Percentiles rank a stretch among this genome's conserved stretches.
Evolutionary conservation across 2,888 invertebrate genomes (phyloP).

Genomic region (Anthrax anthrax): DNA sequence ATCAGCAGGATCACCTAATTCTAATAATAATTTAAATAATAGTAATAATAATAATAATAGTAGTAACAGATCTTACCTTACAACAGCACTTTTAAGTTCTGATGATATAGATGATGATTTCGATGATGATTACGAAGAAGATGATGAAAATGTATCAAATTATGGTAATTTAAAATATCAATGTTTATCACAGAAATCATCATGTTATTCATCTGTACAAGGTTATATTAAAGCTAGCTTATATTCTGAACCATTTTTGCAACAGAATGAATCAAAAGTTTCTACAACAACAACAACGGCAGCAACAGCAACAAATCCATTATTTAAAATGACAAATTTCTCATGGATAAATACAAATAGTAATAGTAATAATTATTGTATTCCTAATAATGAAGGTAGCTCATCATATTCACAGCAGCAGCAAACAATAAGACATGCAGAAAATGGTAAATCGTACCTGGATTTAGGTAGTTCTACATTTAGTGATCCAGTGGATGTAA

Average conservation of each 20-base stretch:
- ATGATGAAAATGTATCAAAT: conserved; percentile 33
- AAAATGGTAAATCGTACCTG: conserved; percentile 80
- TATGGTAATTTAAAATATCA: conserved; percentile 25
- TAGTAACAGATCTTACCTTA: conserved; percentile 25
- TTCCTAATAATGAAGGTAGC: not conserved
- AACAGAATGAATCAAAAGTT: conserved; percentile 1
- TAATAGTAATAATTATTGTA: conserved; percentile 6
- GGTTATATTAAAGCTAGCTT: conserved; percentile 31
- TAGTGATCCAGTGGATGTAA: conserved; percentile 23
- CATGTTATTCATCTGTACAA: conserved; percentile 13
- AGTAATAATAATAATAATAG: too few species aligned
- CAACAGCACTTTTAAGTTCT: conserved; percentile 30
- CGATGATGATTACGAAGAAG: conserved; percentile 35
- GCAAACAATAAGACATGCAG: conserved; percentile 74
- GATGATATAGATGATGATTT: conserved; percentile 31
- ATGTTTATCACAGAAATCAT: conserved; percentile 11
- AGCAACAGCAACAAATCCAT: not conserved
- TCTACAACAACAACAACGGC: not conserved
- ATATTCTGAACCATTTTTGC: conserved; percentile 33
- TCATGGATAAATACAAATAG: conserved; percentile 11
- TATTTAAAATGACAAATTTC: conserved; percentile 18
- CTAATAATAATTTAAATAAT: too few species aligned
- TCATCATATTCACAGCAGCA: conserved; percentile 40
- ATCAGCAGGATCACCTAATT: conserved; percentile 19
- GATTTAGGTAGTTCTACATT: conserved; percentile 56